Conservation (phyloP, 2,113 vertebrate species). For the Galbula dea region DNA sequence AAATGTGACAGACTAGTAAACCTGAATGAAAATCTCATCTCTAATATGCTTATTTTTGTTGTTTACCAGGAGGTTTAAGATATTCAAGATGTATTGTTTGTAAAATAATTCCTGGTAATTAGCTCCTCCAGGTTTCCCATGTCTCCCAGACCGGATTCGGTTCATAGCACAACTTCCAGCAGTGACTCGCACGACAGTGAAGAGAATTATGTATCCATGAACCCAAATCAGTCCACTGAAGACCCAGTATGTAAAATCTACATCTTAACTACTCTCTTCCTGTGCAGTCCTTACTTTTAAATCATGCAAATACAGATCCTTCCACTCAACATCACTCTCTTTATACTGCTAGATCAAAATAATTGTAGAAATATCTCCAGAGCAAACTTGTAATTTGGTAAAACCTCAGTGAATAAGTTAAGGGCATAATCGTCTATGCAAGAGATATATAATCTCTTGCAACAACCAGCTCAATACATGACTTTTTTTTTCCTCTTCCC, state of each 20-base stretch:
- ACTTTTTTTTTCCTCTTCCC: neutral
- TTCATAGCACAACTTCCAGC: slow-evolving; percentile 97
- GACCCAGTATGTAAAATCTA: slow-evolving; percentile 89
- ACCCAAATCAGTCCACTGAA: slow-evolving; percentile 89
- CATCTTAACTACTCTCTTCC: slow-evolving; percentile 59
- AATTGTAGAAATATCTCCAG: neutral
- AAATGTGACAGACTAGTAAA: neutral
- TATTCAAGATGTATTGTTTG: slow-evolving; percentile 42
- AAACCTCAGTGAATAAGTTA: neutral
- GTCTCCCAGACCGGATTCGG: slow-evolving; percentile 89
- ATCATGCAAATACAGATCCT: neutral
- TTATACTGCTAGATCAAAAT: neutral
- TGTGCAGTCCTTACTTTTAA: slow-evolving; percentile 38
- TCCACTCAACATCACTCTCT: neutral
- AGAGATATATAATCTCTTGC: neutral
- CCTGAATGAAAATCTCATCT: neutral
- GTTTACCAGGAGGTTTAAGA: slow-evolving; percentile 33
- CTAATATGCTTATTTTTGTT: slow-evolving; percentile 19
- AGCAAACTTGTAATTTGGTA: neutral
- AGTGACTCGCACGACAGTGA: slow-evolving; percentile 96
- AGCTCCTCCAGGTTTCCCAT: slow-evolving; percentile 93
- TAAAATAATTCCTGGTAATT: slow-evolving; percentile 79
- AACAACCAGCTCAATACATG: neutral
- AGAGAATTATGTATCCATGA: slow-evolving; percentile 97
- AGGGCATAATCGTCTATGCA: neutral